Base-by-base conservation (phyloP, 2,797 vertebrate species). In the Sebastes dallii region DNA sequence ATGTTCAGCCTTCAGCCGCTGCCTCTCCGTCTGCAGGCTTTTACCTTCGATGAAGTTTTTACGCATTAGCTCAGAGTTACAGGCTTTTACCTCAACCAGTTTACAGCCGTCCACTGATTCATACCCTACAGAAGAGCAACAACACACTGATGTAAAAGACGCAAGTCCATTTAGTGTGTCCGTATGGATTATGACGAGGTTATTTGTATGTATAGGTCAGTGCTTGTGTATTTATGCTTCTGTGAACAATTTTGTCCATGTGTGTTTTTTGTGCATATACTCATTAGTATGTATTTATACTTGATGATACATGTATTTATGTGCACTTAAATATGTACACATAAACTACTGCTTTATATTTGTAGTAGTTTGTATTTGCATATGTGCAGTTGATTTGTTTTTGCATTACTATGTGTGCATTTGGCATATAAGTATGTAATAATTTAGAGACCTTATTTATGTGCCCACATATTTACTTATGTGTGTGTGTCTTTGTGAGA, bases 1-100 rank as follows among this genome's bases (percentile, higher is more conserved):
- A 75, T 89, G 76, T 81, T 81, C 65, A 81, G 78, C 86, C 83
- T 88, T 89, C 81, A 85, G 75, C 72, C 54, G 27, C 71, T 16
- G 61, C 69, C 71, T 80, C 77, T 78, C 61, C 55, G 55, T 65
- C 65, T 77, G 70, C 77, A 79, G 81, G 84, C 68, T 69, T 85
- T 88, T 66, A 89, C 62, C 52, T 78, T 68, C 77, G 72, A 88
- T 88, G 52, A 81, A 72, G 81, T 86, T 89, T 92, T 89, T 80
- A 93, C 84, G 72, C n/a, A 12, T 83, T 84, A 80, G 74, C 60
- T 36, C 62, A 4, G 11, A 81, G 70, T 91, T 82, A 84, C 81
- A 77, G 72, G 71, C 82, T 90, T 88, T 88, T 88, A 87, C 88
- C 75, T 85, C 73, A 68, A 75, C 80, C 71, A 27, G 65, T 86